Conservation (phyloP, 2,797 vertebrate genomes). For the Brotula barbata region DNA sequence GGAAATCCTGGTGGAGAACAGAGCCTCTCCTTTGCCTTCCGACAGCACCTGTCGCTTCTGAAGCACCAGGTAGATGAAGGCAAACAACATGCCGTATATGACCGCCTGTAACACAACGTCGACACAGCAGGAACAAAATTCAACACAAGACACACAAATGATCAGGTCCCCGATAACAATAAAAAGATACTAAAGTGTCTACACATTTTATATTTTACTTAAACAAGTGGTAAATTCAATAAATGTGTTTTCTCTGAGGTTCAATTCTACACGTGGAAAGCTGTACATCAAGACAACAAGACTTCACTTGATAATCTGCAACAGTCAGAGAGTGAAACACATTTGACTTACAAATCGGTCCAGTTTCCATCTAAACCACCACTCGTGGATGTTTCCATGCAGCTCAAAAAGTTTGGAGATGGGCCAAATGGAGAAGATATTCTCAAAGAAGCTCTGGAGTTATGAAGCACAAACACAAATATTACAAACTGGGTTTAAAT, state of each 20-base stretch:
- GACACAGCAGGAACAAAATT: not conserved
- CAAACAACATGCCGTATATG: conserved; percentile 94
- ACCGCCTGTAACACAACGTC: conserved; percentile 82
- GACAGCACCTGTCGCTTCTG: conserved; percentile 90
- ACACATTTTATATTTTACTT: too few relatives aligned
- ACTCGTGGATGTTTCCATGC: conserved; percentile 92
- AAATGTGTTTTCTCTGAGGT: too few relatives aligned
- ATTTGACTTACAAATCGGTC: conserved; percentile 93
- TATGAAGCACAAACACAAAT: conserved; percentile 4
- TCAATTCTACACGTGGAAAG: not conserved
- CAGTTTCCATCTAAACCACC: conserved; percentile 98
- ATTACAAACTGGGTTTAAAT: too few relatives aligned
- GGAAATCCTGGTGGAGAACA: conserved; percentile 89
- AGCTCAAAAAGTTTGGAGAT: conserved; percentile 92
- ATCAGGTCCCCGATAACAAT: too few relatives aligned
- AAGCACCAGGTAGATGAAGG: conserved; percentile 92
- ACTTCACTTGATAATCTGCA: too few relatives aligned
- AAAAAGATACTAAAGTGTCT: too few relatives aligned
- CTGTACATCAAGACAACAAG: too few relatives aligned
- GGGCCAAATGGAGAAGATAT: conserved; percentile 93
- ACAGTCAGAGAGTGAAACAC: not conserved
- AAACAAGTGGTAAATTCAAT: too few relatives aligned
- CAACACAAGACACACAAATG: not conserved
- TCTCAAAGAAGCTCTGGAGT: conserved; percentile 89
- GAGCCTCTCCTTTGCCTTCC: conserved; percentile 91